Evolutionary conservation across 1,140 invertebrate species (phyloP).

Genomic region (Drosophila eugracilis): DNA sequence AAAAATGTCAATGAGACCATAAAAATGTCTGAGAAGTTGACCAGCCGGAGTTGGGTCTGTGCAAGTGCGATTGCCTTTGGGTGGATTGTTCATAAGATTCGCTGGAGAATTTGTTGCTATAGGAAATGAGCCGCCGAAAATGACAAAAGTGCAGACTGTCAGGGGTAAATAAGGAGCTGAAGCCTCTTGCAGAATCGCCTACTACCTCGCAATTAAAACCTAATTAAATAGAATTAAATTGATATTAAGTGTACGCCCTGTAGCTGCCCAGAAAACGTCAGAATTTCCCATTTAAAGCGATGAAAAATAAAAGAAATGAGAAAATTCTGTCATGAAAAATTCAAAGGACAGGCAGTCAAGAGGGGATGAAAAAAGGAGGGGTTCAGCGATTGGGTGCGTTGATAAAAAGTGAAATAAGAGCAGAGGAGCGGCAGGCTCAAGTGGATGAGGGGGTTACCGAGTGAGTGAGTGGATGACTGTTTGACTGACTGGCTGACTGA

Average conservation of each 20-base stretch:
- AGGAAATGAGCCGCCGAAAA: constrained; percentile 6
- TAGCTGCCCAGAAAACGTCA: constrained; percentile 19
- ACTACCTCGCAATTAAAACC: constrained; percentile 53
- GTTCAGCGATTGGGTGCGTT: constrained; percentile 40
- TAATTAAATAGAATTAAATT: constrained; percentile 74
- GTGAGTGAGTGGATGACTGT: constrained; percentile 38
- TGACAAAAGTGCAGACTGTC: constrained; percentile 5
- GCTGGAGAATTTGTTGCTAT: constrained; percentile 14
- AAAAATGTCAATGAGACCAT: constrained; percentile 73
- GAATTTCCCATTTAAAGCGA: constrained; percentile 34
- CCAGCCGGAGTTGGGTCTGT: constrained; percentile 11
- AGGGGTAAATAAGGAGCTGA: background rate
- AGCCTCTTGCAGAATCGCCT: constrained; percentile 11
- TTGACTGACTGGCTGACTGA: constrained; percentile 28
- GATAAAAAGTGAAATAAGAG: constrained; percentile 51
- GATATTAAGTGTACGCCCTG: constrained; percentile 61
- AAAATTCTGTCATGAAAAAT: constrained; percentile 57
- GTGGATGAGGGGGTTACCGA: constrained; percentile 23
- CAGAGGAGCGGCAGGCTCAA: constrained; percentile 16
- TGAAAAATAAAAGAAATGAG: constrained; percentile 7
- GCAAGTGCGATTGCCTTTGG: background rate
- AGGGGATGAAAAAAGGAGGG: constrained; percentile 17
- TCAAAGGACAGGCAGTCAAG: constrained; percentile 39
- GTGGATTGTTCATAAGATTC: constrained; percentile 3
- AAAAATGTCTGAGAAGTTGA: constrained; percentile 66